Evolutionary conservation across 2,888 invertebrate genomes (phyloP).

Genomic region (Melolontha melolontha): DNA sequence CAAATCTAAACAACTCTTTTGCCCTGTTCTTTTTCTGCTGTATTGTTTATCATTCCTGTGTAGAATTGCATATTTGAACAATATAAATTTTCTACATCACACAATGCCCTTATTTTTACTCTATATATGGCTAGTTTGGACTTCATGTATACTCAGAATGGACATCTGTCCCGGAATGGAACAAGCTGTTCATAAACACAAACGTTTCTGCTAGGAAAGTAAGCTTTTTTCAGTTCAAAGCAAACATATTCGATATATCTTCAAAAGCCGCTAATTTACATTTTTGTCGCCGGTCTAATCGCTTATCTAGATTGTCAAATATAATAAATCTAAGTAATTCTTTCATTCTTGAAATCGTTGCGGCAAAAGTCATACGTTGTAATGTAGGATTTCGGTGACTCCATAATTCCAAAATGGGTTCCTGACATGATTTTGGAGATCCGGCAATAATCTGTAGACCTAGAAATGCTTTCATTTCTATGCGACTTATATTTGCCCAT

Average conservation of each 20-base stretch:
- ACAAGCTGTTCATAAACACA: slow-evolving; percentile 6
- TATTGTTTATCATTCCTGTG: too few relatives aligned
- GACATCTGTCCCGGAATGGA: slow-evolving; percentile 3
- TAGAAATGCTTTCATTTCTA: too few relatives aligned
- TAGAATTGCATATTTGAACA: slow-evolving; percentile 1
- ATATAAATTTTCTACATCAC: slow-evolving; percentile 6
- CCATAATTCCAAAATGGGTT: slow-evolving; percentile 10
- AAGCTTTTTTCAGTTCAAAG: neutral
- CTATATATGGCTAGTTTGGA: neutral
- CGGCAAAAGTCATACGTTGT: neutral
- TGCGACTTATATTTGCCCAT: neutral
- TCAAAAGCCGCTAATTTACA: neutral
- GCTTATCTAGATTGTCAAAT: neutral
- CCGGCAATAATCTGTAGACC: slow-evolving; percentile 9
- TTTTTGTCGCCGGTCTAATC: slow-evolving; percentile 5
- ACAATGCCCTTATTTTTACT: slow-evolving; percentile 7
- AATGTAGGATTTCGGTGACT: neutral
- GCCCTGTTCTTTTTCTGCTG: neutral
- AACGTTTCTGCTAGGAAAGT: neutral
- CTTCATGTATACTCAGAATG: neutral
- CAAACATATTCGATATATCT: too few relatives aligned
- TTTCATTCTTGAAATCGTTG: neutral
- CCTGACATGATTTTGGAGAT: neutral
- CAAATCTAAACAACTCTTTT: slow-evolving; percentile 9
- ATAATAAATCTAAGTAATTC: neutral